A percentile compares a stretch with the other conserved stretches of the same genome.
Evolutionary conservation across 2,113 vertebrate genomes (phyloP).

Genomic region (Plecturocebus donacophilus): DNA sequence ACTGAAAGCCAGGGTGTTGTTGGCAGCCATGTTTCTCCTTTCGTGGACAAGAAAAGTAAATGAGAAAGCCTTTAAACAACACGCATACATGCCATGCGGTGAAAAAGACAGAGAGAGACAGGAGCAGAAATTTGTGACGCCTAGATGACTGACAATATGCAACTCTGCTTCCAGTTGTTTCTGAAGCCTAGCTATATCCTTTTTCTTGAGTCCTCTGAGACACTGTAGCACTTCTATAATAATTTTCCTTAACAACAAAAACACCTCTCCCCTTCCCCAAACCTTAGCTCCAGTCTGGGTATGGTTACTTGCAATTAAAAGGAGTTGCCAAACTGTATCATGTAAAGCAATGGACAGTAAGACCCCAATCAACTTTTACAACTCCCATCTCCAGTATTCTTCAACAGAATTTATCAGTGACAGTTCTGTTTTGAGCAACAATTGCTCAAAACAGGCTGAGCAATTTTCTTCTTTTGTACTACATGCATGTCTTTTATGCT

Average conservation of each 20-base stretch:
- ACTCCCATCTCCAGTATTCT: rapidly evolving
- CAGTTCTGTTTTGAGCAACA: no score
- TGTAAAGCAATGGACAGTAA: neutral
- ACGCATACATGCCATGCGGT: rapidly evolving
- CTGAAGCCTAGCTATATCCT: neutral
- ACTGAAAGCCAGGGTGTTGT: neutral
- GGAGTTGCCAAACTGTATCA: neutral
- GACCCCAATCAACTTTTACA: neutral
- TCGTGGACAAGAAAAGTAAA: neutral
- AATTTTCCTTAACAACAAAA: neutral
- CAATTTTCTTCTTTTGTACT: neutral
- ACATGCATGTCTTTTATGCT: neutral
- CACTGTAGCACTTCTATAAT: neutral
- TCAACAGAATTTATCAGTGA: no score
- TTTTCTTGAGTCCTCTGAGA: neutral
- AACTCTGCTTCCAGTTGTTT: neutral
- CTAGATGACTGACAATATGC: rapidly evolving
- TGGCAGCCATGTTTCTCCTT: neutral
- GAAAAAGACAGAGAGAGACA: neutral
- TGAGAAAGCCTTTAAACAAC: neutral
- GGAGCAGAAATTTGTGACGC: rapidly evolving
- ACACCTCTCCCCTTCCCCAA: rapidly evolving
- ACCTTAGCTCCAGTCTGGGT: neutral
- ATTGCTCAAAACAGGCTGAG: neutral
- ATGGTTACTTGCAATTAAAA: neutral